These are phyloP conservation scores for Xestia c-nigrum DNA, from an alignment of 2,888 invertebrate genomes.

Conservation along the genomic window DNA sequence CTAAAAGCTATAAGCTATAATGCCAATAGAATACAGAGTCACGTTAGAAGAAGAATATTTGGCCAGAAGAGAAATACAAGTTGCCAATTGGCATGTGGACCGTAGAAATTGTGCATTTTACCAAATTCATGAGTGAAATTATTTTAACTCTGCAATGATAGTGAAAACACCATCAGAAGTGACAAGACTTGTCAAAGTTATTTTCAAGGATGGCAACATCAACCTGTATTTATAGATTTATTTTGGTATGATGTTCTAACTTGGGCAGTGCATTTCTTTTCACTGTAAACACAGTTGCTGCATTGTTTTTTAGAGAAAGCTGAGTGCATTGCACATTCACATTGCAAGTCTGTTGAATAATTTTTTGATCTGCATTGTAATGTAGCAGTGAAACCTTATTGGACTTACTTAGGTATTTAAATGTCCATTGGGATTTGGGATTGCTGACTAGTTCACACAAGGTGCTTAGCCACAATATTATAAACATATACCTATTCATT, in stretches of 20 bases:
- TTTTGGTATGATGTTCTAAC: background rate
- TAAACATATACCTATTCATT: background rate
- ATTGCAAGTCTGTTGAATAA: slow-evolving; percentile 20
- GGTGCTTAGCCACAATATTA: background rate
- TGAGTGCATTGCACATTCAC: slow-evolving; percentile 17
- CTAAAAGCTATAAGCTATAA: too few species aligned
- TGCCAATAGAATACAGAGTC: background rate
- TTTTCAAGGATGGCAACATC: background rate
- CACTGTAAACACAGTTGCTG: background rate
- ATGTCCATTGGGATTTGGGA: background rate
- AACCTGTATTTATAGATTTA: background rate
- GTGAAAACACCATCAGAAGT: background rate
- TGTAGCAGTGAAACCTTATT: slow-evolving; percentile 11
- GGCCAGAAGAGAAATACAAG: background rate
- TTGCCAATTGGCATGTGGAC: slow-evolving; percentile 6
- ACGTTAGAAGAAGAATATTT: too few species aligned
- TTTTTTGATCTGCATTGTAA: slow-evolving; percentile 32
- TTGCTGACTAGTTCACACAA: background rate
- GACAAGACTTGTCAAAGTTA: background rate
- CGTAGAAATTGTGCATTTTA: background rate
- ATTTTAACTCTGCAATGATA: background rate
- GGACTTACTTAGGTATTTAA: background rate
- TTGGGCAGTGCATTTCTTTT: slow-evolving; percentile 12
- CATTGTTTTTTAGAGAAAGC: slow-evolving; percentile 40
- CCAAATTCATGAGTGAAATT: background rate